These are phyloP conservation scores for Apteryx owenii DNA, from an alignment of 2,113 vertebrate species.

Conservation along the genomic window DNA sequence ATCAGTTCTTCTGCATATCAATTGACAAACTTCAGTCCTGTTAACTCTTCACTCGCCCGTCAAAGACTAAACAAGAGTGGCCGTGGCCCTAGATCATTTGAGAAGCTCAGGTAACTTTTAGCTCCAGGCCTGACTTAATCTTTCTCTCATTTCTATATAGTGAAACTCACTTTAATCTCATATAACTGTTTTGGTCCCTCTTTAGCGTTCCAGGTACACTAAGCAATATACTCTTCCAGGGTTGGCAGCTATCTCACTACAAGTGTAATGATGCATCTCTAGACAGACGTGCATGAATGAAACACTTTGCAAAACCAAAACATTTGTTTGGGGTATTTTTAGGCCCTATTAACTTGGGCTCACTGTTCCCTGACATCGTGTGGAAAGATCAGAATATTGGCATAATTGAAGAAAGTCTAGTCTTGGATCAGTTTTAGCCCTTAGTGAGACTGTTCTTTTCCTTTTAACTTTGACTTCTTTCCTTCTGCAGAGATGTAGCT, in stretches of 20 bases:
- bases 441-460: not conserved
- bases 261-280: not conserved
- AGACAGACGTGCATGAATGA: not conserved
- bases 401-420: rapidly evolving
- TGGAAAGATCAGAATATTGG: not conserved
- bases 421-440: rapidly evolving
- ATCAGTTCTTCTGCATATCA: no score
- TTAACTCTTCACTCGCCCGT: no score
- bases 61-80: not conserved
- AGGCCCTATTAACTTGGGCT: not conserved
- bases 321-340: slow-evolving; percentile 14
- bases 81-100: not conserved
- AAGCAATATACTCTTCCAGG: not conserved
- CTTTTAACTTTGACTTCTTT: not conserved
- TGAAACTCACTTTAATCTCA: not conserved
- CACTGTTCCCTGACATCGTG: not conserved
- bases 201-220: not conserved
- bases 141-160: not conserved
- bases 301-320: slow-evolving; percentile 15
- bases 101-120: not conserved
- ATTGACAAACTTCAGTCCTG: no score
- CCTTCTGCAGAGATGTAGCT: not conserved
- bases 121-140: not conserved
- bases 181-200: not conserved
- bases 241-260: not conserved